Percentiles rank a stretch among this genome's conserved stretches.
phyloP scores from a whole-genome alignment of 2,888 invertebrate genomes.

The Fissipunctia ypsillon region DNA sequence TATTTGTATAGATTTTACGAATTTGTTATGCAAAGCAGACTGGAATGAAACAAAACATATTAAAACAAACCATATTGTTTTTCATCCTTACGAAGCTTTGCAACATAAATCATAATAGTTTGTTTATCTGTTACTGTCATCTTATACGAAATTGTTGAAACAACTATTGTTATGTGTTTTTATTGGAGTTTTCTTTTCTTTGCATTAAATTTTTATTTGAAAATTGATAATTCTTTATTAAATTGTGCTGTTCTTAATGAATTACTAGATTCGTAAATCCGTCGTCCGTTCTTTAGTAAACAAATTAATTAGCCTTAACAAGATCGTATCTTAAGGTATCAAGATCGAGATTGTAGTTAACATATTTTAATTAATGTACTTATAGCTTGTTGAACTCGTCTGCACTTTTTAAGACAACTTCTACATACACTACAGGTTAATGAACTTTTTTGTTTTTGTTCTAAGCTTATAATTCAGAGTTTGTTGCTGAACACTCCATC shows the following conservation, averaged over 20 bases:
- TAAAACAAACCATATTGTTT: slow-evolving; percentile 19
- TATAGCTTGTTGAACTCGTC: slow-evolving; percentile 26
- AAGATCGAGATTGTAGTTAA: slow-evolving; percentile 22
- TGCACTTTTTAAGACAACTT: slow-evolving; percentile 25
- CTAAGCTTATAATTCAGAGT: neutral
- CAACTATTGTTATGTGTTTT: too few relatives aligned
- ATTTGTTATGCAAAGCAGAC: neutral
- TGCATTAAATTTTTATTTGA: too few relatives aligned
- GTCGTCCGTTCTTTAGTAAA: slow-evolving; percentile 12
- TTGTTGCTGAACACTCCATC: neutral
- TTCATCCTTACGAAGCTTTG: neutral
- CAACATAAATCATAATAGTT: slow-evolving; percentile 8
- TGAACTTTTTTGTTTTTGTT: slow-evolving; percentile 15
- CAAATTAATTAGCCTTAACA: slow-evolving; percentile 2
- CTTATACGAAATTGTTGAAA: neutral
- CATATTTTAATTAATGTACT: slow-evolving; percentile 11
- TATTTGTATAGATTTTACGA: too few relatives aligned
- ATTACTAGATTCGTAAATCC: neutral
- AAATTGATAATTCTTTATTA: neutral
- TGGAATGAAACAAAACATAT: slow-evolving; percentile 12
- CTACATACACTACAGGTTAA: slow-evolving; percentile 4
- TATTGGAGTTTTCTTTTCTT: too few relatives aligned
- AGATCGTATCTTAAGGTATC: slow-evolving; percentile 22
- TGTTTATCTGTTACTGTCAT: slow-evolving; percentile 1
- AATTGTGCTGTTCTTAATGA: neutral